A percentile compares a stretch with the other conserved stretches of the same genome.
Evolutionary conservation across 2,888 invertebrate genomes (phyloP).

Genomic region (Nephrotoma flavescens): DNA sequence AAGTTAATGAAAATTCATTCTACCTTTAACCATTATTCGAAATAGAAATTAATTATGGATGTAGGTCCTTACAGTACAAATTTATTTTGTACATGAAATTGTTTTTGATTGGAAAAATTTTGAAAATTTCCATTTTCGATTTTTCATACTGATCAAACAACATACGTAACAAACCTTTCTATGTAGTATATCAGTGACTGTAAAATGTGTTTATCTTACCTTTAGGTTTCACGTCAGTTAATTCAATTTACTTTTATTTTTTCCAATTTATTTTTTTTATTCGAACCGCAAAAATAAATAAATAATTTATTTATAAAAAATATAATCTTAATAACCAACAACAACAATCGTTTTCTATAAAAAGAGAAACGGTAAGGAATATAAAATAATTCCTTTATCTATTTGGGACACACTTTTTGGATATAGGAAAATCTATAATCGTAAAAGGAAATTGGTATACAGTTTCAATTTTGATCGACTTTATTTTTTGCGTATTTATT

Average conservation of each 20-base stretch:
- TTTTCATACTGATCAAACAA: not conserved
- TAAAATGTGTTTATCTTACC: not conserved
- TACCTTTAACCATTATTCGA: not conserved
- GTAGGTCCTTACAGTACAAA: not conserved
- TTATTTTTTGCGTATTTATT: not conserved
- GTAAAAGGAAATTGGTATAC: not conserved
- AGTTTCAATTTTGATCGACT: not conserved
- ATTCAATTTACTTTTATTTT: not conserved
- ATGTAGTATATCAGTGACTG: not conserved
- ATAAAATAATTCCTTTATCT: not conserved
- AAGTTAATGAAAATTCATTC: not conserved
- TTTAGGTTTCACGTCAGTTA: not conserved
- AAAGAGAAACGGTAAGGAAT: not conserved
- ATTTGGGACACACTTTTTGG: not conserved
- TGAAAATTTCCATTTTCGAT: no score
- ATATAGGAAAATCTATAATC: not conserved
- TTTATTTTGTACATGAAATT: not conserved
- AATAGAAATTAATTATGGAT: not conserved
- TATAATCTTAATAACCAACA: not conserved
- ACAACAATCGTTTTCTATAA: not conserved
- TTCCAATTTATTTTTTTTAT: not conserved
- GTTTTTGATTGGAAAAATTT: not conserved
- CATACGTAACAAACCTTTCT: not conserved
- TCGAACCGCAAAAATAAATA: not conserved
- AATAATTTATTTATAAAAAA: not conserved